Percentiles rank a stretch among this genome's conserved stretches.
phyloP scores from a whole-genome alignment of 2,113 vertebrate genomes.

The Clarias gariepinus region DNA sequence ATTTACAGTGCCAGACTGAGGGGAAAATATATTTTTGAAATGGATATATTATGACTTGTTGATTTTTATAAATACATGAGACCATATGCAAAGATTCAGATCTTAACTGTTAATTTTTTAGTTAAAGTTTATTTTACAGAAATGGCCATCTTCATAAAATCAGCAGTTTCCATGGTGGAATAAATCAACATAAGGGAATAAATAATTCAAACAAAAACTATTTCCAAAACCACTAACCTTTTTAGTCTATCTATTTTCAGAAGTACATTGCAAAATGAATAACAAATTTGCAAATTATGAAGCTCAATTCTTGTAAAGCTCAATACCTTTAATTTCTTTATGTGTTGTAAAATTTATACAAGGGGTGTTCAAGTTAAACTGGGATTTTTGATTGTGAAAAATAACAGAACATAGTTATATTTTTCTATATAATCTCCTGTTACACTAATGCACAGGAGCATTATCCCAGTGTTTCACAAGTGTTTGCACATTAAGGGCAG shows the following conservation, averaged over 20 bases:
- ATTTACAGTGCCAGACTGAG: conserved; percentile 24
- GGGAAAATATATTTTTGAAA: neutral
- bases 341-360: neutral
- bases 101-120: neutral
- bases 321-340: neutral
- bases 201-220: neutral
- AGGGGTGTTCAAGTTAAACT: no score
- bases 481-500: no score
- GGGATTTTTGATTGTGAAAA: no score
- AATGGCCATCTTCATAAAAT: neutral
- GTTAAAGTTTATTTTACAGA: neutral
- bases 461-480: no score
- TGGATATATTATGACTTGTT: neutral
- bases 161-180: neutral
- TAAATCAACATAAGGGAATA: neutral
- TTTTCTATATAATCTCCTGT: no score
- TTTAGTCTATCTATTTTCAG: neutral
- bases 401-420: no score
- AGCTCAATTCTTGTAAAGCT: neutral
- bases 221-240: neutral
- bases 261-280: neutral
- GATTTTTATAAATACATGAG: neutral
- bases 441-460: no score
- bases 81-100: neutral
- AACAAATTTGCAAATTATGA: neutral